Base-by-base conservation (phyloP, 2,888 invertebrate genomes). In the Erebia ligea region DNA sequence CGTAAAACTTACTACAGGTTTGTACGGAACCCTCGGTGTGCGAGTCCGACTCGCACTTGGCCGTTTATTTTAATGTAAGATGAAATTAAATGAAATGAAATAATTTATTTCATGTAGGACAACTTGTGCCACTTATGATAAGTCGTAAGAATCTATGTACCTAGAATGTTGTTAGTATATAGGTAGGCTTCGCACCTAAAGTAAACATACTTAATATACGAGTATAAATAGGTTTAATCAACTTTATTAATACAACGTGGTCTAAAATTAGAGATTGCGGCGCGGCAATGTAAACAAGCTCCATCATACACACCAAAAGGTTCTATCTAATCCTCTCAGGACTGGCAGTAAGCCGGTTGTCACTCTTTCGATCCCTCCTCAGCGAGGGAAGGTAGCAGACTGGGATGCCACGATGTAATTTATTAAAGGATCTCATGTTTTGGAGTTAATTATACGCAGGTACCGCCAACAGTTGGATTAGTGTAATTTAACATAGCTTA, bases 261-360 rank as follows among this genome's bases (percentile, higher is more conserved):
- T 42, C 17, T 61, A 42, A 42, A 17, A 17, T 17, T 61, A 42
- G 4, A n/a, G 40, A 61, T 34, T 58, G 2, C 34, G 34, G 40
- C 11, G 40, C 61, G 61, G 64, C 9, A 13, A 64, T 54, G 52
- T 56, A 67, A 67, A 58, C 58, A 67, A 67, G 25, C 34, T 67
- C 40, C 25, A 25, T 48, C 48, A 67, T 45, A 58, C 34, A 15
- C 67, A 21, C n/a, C 17, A 48, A 25, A 48, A 48, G 57, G 58
- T 67, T 58, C 25, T 67, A 67, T 48, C n/a, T 67, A 67, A 67
- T 67, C 67, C 67, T 67, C 67, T 67, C 45, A 58, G 67, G 67
- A 67, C 58, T 58, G 10, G 10, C n/a, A 42, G 58, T 58, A 58
- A 67, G 67, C 57, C 67, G 67, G n/a, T 25, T 67, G 67, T 67